Base-by-base conservation (phyloP, 2,888 invertebrate genomes). In the Pollenia amentaria region DNA sequence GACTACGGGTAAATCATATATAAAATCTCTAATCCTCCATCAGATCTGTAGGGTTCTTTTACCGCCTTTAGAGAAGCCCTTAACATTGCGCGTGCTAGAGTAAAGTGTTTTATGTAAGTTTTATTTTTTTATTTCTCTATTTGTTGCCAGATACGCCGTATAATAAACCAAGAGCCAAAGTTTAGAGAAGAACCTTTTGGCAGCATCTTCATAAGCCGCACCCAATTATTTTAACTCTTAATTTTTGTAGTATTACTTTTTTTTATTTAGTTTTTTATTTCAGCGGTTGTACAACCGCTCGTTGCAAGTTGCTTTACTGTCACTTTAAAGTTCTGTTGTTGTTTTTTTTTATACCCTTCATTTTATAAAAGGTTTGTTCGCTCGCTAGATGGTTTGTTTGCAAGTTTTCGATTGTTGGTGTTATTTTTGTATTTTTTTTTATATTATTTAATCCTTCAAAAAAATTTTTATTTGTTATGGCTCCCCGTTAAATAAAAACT, bases 141-240 rank as follows among this genome's bases (percentile, higher is more conserved):
- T 16, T 38, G 44, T 64, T 72, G 70, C 42, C 46, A 62, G 60
- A 12, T 70, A 12, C 38, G n/a, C 0, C 42, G 70, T 64, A 29
- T 21, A 65, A 65, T 40, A 65, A 55, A 67, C 18, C 57, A 75
- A 81, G 60, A 70, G 70, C 62, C 29, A 62, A 51, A 79, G 79
- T 70, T 62, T 62, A 62, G 70, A 44, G 29, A 69, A 70, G 70
- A 70, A 67, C 57, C 46, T 57, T 81, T 75, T 21, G 65, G 29
- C 29, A 29, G 6, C 57, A 67, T 21, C 64, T 67, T 67, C 51
- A 60, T 12, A 51, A 64, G 73, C 73, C 72, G 78, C 84, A 78
- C 73, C 78, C 84, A 79, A 78, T 78, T 73, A 78, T 73, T 51
- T 70, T 67, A 42, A n/a, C 42, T 69, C 78, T 69, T 78, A 57